Percentiles rank a stretch among this genome's conserved stretches.
Evolutionary conservation across 2,797 vertebrate species (phyloP).

Genomic region (Carapus acus): DNA sequence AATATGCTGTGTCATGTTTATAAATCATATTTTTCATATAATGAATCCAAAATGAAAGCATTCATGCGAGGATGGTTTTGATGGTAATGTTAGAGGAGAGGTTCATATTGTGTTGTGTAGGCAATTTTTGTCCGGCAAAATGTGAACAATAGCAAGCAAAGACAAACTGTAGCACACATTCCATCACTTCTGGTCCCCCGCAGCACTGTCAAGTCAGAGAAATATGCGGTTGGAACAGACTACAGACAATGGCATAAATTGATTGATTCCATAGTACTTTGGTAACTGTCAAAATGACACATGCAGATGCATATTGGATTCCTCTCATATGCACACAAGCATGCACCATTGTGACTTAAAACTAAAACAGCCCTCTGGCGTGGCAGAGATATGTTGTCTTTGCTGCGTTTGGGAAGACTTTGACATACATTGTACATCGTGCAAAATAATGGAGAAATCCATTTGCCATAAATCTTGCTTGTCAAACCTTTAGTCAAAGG

Average conservation of each 20-base stretch:
- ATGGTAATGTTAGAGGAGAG: constrained; percentile 9
- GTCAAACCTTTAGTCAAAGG: background rate
- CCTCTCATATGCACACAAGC: background rate
- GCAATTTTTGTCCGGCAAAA: background rate
- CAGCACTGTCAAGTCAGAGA: constrained; percentile 11
- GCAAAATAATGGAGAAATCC: too few relatives aligned
- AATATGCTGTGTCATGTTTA: constrained; percentile 16
- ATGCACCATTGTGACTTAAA: constrained; percentile 3
- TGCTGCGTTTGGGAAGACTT: too few relatives aligned
- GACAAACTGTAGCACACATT: constrained; percentile 7
- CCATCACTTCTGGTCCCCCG: constrained; percentile 12
- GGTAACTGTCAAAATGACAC: constrained; percentile 18
- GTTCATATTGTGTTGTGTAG: background rate
- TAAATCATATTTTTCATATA: background rate
- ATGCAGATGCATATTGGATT: background rate
- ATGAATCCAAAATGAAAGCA: constrained; percentile 15
- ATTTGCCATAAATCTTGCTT: too few relatives aligned
- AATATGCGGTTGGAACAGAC: constrained; percentile 16
- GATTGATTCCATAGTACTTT: constrained; percentile 11
- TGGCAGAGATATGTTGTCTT: too few relatives aligned
- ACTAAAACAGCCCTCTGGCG: constrained; percentile 4
- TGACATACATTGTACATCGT: too few relatives aligned
- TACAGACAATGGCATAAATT: constrained; percentile 11
- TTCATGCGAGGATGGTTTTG: constrained; percentile 9
- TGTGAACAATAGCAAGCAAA: background rate